A percentile compares a stretch with the other conserved stretches of the same genome.
These are phyloP conservation scores for Diogma glabrata DNA, from an alignment of 2,888 invertebrate species.

Conservation along the genomic window DNA sequence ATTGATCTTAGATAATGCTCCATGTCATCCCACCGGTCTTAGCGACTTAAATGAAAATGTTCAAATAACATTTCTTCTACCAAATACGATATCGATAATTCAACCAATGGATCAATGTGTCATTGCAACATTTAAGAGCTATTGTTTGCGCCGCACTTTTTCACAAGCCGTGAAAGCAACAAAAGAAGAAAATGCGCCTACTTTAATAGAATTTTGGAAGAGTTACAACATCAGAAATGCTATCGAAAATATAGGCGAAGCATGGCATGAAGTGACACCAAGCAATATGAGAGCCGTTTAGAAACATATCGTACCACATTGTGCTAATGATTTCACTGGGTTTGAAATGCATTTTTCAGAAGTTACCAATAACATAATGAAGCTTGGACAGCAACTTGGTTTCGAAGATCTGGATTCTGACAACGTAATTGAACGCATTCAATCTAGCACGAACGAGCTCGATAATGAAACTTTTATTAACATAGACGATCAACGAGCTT, in stretches of 20 bases:
- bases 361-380: background rate
- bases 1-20: constrained; percentile 21
- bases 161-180: background rate
- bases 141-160: background rate
- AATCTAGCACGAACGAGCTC: background rate
- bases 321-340: background rate
- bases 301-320: background rate
- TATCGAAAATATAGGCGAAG: background rate
- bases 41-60: background rate
- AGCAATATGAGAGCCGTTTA: background rate
- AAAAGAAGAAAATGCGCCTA: background rate
- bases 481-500: background rate
- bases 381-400: too few relatives aligned
- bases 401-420: too few relatives aligned
- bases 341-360: background rate
- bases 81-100: background rate
- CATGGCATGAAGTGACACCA: background rate
- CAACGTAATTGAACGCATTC: background rate
- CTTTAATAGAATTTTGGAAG: background rate
- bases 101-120: background rate
- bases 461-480: background rate
- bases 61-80: background rate
- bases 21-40: constrained; percentile 17
- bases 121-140: background rate
- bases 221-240: background rate